These are phyloP conservation scores for Coracopsis vasa DNA, from an alignment of 2,113 vertebrate species.

Conservation along the genomic window DNA sequence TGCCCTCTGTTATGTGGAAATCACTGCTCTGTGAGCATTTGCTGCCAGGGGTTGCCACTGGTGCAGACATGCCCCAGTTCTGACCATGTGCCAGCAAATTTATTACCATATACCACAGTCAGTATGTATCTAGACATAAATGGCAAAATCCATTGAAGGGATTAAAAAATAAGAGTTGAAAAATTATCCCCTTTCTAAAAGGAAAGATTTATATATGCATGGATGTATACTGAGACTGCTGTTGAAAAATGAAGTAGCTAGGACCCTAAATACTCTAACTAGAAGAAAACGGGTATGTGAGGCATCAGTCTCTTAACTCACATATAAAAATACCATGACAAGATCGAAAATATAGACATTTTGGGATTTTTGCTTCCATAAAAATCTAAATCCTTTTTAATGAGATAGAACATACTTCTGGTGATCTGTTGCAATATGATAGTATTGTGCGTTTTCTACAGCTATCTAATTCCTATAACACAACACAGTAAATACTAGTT, in stretches of 20 bases:
- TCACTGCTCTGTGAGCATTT: neutral
- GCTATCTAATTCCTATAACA: neutral
- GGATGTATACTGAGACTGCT: neutral
- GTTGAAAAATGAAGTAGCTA: neutral
- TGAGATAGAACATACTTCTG: neutral
- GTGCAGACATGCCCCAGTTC: neutral
- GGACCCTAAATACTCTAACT: neutral
- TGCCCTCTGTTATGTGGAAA: fast-evolving
- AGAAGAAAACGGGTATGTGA: neutral
- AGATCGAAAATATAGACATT: neutral
- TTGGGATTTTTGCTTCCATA: neutral
- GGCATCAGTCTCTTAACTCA: neutral
- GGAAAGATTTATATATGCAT: neutral
- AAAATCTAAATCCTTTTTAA: neutral
- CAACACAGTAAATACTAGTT: neutral
- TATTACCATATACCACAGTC: neutral
- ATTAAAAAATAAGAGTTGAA: neutral
- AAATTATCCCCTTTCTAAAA: neutral
- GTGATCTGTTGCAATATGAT: neutral
- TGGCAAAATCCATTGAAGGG: neutral
- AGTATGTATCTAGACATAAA: neutral
- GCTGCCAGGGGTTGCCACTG: neutral
- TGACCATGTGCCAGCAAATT: neutral
- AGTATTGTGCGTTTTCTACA: neutral
- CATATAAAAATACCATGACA: neutral